These are phyloP conservation scores for Hirtodrosophila alboralis DNA, from an alignment of 2,888 invertebrate species.

Conservation along the genomic window DNA sequence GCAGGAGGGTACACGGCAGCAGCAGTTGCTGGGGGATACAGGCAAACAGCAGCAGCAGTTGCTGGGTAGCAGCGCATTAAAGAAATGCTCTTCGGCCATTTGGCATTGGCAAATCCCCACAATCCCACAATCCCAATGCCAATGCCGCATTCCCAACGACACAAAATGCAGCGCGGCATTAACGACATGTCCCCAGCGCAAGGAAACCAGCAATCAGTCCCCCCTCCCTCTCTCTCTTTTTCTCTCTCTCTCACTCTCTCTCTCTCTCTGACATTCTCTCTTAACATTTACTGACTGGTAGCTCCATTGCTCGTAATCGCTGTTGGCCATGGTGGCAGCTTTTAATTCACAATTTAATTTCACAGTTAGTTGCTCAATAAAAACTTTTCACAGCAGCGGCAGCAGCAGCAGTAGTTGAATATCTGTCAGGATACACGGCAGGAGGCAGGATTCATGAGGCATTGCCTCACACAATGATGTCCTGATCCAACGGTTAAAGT, in stretches of 20 bases:
- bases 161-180: constrained; percentile 55
- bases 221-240: background rate
- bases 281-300: too few relatives aligned
- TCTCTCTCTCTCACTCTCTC: background rate
- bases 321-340: constrained; percentile 65
- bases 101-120: constrained; percentile 41
- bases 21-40: constrained; percentile 14
- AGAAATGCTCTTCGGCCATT: constrained; percentile 47
- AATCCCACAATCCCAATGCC: constrained; percentile 33
- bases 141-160: constrained; percentile 45
- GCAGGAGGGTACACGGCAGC: too few relatives aligned
- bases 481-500: constrained; percentile 27
- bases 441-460: background rate
- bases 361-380: constrained; percentile 73
- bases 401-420: constrained; percentile 47
- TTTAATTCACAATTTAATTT: constrained; percentile 78
- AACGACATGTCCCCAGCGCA: constrained; percentile 58
- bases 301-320: constrained; percentile 47
- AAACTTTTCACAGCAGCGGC: constrained; percentile 61
- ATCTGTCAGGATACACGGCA: constrained; percentile 36
- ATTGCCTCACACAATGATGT: constrained; percentile 5
- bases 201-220: constrained; percentile 4
- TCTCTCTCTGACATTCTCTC: too few relatives aligned
- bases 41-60: constrained; percentile 23
- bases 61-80: constrained; percentile 32